Base-by-base conservation (phyloP, 2,888 invertebrate genomes). In the Drosophila phalerata region DNA sequence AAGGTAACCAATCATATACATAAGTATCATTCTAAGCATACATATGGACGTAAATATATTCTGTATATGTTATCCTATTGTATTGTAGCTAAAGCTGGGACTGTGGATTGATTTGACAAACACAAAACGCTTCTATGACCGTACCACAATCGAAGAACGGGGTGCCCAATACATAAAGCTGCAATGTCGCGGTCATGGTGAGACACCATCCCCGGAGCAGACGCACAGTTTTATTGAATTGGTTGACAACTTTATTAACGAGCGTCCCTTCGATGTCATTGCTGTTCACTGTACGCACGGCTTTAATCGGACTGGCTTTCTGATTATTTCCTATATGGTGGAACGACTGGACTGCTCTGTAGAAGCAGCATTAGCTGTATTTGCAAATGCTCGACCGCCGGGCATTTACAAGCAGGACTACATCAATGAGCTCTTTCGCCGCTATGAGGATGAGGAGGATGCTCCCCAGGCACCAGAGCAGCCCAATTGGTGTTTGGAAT, bases 341-440 rank as follows among this genome's bases (percentile, higher is more conserved):
- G 96, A 97, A 90, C 95, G 95, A 71, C 93, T 96, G 88, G 97
- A 97, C 81, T 97, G 96, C 93, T 96, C 96, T 87, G 94, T 98
- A 0, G 97, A 97, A 77, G 96, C 96, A 3, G 98, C 98, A 0
- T 91, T 98, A 6, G 93, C 93, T 40, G 95, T 95, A 88, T 99
- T 98, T 93, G 94, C 96, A 2, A 93, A 77, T 37, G 90, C 91
- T 3, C 90, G 99, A 72, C 96, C 97, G 0, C 98, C 98, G 0
- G 99, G 99, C 19, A 99, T 99, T 87, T 99, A 99, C 93, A 99
- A 99, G 92, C 95, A 95, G 77, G 98, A 99, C 91, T 99, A 99
- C 91, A 94, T 99, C 58, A 93, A 95, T 81, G 98, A 98, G 92
- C 92, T 99, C 32, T 98, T 95, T 91, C 93, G 93, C 64, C 94